phyloP scores from a whole-genome alignment of 2,888 invertebrate species.

The Platerodrilus igneus region DNA sequence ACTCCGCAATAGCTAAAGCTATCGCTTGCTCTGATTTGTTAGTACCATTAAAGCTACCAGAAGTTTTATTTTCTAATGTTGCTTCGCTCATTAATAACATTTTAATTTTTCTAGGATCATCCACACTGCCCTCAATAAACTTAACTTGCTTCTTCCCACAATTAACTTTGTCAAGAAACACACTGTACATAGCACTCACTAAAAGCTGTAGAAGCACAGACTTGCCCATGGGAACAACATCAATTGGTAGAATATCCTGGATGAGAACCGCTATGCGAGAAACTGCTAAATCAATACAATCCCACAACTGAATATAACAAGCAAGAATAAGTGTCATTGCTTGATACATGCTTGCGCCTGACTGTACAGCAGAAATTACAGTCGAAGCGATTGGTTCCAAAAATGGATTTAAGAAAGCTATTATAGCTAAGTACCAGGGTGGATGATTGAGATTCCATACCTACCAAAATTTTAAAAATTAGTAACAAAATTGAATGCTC shows the following conservation, averaged over 20 bases:
- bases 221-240: conserved; percentile 64
- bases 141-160: conserved; percentile 32
- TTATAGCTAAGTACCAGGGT: conserved; percentile 69
- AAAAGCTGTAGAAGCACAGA: conserved; percentile 70
- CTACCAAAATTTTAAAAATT: conserved; percentile 42
- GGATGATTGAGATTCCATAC: conserved; percentile 79
- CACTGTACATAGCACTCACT: conserved; percentile 64
- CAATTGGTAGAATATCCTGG: conserved; percentile 65
- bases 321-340: conserved; percentile 70
- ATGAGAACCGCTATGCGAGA: conserved; percentile 51
- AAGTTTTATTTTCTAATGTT: conserved; percentile 25
- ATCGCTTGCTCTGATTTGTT: conserved; percentile 45
- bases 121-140: conserved; percentile 21
- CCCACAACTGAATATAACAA: conserved; percentile 65
- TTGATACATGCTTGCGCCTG: conserved; percentile 76
- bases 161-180: conserved; percentile 54
- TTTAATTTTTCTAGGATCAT: conserved; percentile 5
- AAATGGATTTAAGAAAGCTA: conserved; percentile 60
- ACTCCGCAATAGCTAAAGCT: conserved; percentile 71
- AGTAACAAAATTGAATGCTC: neutral
- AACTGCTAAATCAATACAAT: conserved; percentile 62
- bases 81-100: conserved; percentile 11
- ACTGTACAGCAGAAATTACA: conserved; percentile 65
- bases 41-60: conserved; percentile 33
- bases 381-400: conserved; percentile 63